Percentiles rank a stretch among this genome's conserved stretches.
These are phyloP conservation scores for Argopecten irradians DNA, from an alignment of 1,140 invertebrate species.

Conservation along the genomic window DNA sequence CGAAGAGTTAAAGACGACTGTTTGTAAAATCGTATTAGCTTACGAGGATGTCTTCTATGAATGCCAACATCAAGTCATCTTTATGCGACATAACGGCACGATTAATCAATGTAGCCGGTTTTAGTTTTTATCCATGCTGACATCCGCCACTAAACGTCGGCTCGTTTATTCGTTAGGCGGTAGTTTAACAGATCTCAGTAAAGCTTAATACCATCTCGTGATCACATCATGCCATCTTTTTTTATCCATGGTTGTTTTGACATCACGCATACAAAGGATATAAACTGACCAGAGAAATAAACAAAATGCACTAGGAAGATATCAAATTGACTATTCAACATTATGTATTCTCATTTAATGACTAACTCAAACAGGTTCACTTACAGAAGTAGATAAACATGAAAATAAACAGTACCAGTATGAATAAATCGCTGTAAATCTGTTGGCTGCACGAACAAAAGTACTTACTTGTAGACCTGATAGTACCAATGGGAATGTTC, in stretches of 20 bases:
- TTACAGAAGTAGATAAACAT: neutral
- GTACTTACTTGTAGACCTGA: slow-evolving; percentile 21
- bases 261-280: neutral
- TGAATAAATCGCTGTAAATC: slow-evolving; percentile 9
- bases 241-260: neutral
- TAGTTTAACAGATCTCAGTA: neutral
- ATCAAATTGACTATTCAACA: too few relatives aligned
- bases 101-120: neutral
- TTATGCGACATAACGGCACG: neutral
- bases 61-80: slow-evolving; percentile 3
- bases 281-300: neutral
- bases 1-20: neutral
- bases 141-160: neutral
- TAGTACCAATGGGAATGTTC: neutral
- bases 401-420: neutral
- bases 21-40: neutral
- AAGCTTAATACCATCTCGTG: neutral
- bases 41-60: neutral
- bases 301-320: neutral
- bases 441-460: neutral
- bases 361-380: neutral
- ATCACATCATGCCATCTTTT: neutral
- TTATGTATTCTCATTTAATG: too few relatives aligned
- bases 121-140: neutral
- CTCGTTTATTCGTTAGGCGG: neutral